Conservation (phyloP, 2,113 vertebrate genomes). For the Falco punctatus region DNA sequence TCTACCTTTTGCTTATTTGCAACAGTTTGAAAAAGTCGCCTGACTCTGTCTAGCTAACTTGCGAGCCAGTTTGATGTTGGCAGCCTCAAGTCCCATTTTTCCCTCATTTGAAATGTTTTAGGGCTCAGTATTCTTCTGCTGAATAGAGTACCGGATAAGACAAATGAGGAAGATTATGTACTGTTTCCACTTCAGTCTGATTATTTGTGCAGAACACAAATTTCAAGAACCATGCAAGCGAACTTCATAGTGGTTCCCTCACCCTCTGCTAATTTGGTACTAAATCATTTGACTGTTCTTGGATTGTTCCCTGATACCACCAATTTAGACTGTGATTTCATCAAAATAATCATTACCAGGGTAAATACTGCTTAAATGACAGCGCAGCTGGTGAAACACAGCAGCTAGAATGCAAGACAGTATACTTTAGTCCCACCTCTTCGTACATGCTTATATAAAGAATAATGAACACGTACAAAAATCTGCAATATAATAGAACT, state of each 20-base stretch:
- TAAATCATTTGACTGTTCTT: background rate
- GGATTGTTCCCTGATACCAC: slow-evolving; percentile 2
- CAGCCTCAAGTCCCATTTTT: background rate
- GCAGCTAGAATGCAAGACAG: background rate
- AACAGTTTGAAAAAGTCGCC: background rate
- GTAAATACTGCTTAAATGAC: background rate
- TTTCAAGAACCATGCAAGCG: background rate
- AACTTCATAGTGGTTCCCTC: background rate
- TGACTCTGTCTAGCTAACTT: background rate
- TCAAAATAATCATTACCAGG: slow-evolving; percentile 34
- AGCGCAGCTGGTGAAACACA: slow-evolving; percentile 2
- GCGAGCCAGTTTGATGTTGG: background rate
- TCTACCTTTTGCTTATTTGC: background rate
- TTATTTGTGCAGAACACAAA: background rate
- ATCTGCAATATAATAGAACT: background rate
- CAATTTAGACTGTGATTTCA: slow-evolving; percentile 33
- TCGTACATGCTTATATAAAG: background rate
- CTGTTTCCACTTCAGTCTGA: background rate
- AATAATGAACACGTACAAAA: slow-evolving; percentile 35
- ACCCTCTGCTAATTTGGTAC: background rate
- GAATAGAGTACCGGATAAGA: background rate
- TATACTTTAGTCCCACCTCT: background rate
- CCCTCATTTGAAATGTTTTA: background rate
- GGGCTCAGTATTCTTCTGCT: background rate
- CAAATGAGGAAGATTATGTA: background rate